phyloP scores from a whole-genome alignment of 2,888 invertebrate genomes.

The Orthosia incerta region DNA sequence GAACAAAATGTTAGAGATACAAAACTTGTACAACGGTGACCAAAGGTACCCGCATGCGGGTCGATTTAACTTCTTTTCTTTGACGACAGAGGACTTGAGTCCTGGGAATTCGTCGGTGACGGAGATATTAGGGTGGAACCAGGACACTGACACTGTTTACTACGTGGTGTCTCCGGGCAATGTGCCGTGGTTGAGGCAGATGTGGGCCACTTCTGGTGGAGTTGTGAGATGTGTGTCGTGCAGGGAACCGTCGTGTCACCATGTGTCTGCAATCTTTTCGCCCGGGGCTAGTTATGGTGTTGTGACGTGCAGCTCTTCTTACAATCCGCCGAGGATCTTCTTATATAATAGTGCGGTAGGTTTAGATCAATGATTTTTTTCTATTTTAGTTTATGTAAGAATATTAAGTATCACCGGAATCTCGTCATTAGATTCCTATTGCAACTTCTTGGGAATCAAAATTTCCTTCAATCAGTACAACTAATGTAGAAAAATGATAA shows the following conservation, averaged over 20 bases:
- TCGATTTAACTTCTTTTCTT: constrained; percentile 78
- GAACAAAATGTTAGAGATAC: constrained; percentile 85
- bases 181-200: constrained; percentile 93
- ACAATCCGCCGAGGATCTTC: constrained; percentile 81
- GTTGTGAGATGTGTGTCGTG: constrained; percentile 92
- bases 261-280: constrained; percentile 91
- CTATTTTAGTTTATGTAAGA: not conserved
- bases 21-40: constrained; percentile 78
- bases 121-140: constrained; percentile 92
- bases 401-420: not conserved
- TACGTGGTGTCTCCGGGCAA: constrained; percentile 92
- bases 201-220: constrained; percentile 90
- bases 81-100: constrained; percentile 86
- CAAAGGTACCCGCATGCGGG: constrained; percentile 87
- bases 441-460: not conserved
- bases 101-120: constrained; percentile 91
- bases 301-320: constrained; percentile 81
- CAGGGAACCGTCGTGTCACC: constrained; percentile 92
- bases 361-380: constrained; percentile 11
- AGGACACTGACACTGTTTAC: constrained; percentile 91
- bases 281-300: constrained; percentile 80
- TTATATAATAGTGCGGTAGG: constrained; percentile 88
- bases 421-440: not conserved
- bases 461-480: too few species aligned
- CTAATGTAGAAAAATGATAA: too few species aligned